phyloP scores from a whole-genome alignment of 2,888 invertebrate genomes.

The Chrysopilus asiliformis region DNA sequence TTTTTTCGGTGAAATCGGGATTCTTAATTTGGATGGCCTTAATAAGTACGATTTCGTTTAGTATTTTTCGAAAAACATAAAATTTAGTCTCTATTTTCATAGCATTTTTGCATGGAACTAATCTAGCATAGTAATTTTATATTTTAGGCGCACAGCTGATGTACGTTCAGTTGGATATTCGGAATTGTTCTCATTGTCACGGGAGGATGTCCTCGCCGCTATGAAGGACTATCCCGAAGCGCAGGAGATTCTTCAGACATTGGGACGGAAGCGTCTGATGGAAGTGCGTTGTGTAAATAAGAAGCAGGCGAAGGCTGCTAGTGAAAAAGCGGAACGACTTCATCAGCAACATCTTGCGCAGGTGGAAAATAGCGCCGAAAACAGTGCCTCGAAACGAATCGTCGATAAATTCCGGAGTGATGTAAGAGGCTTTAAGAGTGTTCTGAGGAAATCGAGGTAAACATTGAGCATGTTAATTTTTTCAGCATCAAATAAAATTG shows the following conservation, averaged over 20 bases:
- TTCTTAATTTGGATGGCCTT: constrained; percentile 85
- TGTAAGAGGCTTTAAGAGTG: constrained; percentile 57
- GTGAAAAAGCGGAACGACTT: constrained; percentile 24
- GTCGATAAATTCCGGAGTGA: constrained; percentile 74
- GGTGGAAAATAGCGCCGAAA: constrained; percentile 39
- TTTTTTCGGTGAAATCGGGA: constrained; percentile 96
- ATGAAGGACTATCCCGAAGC: constrained; percentile 98
- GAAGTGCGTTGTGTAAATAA: constrained; percentile 57
- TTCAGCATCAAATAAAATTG: no score
- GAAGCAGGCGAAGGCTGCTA: constrained; percentile 31
- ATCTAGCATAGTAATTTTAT: constrained; percentile 1
- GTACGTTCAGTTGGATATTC: constrained; percentile 93
- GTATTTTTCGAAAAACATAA: constrained; percentile 21
- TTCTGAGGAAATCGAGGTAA: constrained; percentile 42
- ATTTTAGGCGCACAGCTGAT: constrained; percentile 77
- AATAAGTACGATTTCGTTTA: no score
- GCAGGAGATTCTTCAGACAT: constrained; percentile 80
- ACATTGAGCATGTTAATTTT: no score
- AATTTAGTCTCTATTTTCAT: no score
- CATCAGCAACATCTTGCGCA: constrained; percentile 8
- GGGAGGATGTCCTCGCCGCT: constrained; percentile 86
- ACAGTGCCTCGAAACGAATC: constrained; percentile 57
- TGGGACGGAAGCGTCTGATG: constrained; percentile 74
- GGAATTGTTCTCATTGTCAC: constrained; percentile 82
- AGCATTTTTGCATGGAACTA: no score